Base-by-base conservation (phyloP, 2,888 invertebrate genomes). In the Gymnosoma rotundatum region DNA sequence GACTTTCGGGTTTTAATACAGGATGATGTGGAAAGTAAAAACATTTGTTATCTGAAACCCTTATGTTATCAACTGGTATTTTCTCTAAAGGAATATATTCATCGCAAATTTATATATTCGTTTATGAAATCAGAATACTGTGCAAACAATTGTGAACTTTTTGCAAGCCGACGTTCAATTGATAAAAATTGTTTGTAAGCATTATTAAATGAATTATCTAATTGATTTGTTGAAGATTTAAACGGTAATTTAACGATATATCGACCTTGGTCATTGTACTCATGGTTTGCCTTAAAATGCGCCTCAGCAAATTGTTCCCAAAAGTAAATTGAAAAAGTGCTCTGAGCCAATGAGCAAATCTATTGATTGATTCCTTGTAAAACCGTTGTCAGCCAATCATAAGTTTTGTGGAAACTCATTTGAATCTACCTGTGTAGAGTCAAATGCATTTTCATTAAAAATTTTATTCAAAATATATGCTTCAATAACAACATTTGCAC, bases 21-120 rank as follows among this genome's bases (percentile, higher is more conserved):
- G 74, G 79, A 66, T 86, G 84, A 25, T 86, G 83, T 18, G 81
- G 83, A 60, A 83, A 52, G 38, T 25, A 38, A 83, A 45, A 74
- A 86, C 14, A 42, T 10, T 38, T 38, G 38, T 38, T 38, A 10
- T 38, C 38, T 38, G 38, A 7, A 9, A 10, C 38, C 38, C 6
- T 38, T 25, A 25, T 25, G 25, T 25, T 4, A 25, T 25, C 25
- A 25, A 25, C 25, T 38, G 38, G 38, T 38, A 38, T 10, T 38
- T 38, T 7, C 54, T 75, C 69, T 76, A 83, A 80, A 32, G 83
- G 83, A 21, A 64, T 60, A 21, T n/a, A n/a, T 25, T 1, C 4
- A 4, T 25, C 25, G 4, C 25, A 86, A 56, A 16, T 52, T n/a
- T 14, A 69, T 45, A 32, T 67, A 83, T n/a, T 81, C 74, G 7